Conservation (phyloP, 2,797 vertebrate species). For the Crypturellus tataupa region DNA sequence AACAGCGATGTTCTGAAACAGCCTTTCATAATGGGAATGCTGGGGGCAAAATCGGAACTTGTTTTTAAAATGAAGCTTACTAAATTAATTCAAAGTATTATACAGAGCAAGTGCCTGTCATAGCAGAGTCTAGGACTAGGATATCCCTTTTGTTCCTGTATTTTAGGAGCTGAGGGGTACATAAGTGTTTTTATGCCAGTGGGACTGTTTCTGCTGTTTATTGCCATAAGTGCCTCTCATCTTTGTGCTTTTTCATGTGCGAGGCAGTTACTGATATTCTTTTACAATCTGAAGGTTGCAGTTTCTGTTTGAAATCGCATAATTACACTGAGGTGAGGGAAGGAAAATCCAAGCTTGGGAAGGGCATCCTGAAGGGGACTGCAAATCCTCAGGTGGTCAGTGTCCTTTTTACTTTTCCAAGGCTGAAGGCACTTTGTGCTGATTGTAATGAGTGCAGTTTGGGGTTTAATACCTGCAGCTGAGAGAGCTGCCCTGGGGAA, state of each 20-base stretch:
- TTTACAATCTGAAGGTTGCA: slow-evolving; percentile 59
- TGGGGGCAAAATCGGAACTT: slow-evolving; percentile 65
- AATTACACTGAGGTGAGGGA: slow-evolving; percentile 26
- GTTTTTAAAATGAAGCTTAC: slow-evolving; percentile 58
- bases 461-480: not conserved
- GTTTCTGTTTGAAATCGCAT: slow-evolving; percentile 45
- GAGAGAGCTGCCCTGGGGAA: not conserved
- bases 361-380: not conserved
- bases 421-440: not conserved
- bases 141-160: slow-evolving; percentile 59
- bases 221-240: slow-evolving; percentile 54
- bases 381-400: not conserved
- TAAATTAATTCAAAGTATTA: slow-evolving; percentile 61
- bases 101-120: slow-evolving; percentile 7
- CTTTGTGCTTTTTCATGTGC: not conserved
- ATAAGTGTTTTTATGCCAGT: slow-evolving; percentile 14
- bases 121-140: not conserved
- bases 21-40: slow-evolving; percentile 67
- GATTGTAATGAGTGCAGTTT: not conserved
- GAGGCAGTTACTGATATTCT: slow-evolving; percentile 52
- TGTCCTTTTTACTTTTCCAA: not conserved
- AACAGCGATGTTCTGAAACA: slow-evolving; percentile 59
- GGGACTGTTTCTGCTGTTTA: slow-evolving; percentile 41
- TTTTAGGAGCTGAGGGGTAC: slow-evolving; percentile 26
- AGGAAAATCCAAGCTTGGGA: not conserved